Base-by-base conservation (phyloP, 2,113 vertebrate genomes). In the Nothoprocta perdicaria region DNA sequence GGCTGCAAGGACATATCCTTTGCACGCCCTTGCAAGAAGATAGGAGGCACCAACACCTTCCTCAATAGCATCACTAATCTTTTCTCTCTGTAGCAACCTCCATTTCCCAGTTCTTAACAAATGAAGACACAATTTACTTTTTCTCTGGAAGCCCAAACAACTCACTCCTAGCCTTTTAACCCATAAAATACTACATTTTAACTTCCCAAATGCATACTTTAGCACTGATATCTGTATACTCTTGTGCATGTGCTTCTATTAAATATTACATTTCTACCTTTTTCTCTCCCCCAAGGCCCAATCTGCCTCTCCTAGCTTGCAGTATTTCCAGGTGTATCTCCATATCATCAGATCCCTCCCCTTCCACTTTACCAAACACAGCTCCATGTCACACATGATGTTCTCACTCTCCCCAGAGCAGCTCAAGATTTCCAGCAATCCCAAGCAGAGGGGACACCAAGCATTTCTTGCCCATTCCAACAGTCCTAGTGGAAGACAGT, bases 401-500 rank as follows among this genome's bases (percentile, higher is more conserved):
- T 8, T 48, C 12, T 72, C 21, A 22, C 11, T 9, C 4, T 41
- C 48, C 45, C 23, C 13, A 26, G 22, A 52, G 68, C 65, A 79
- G 12, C 9, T 46, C 24, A 12, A 12, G 61, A 18, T 67, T 5
- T 67, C 46, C 29, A 43, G 3, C 10, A 12, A 17, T 21, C 43
- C 41, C 41, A 27, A 58, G 52, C 2, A 1, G 12, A 1, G 4
- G 2, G 45, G 24, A 72, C 6, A 27, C 4, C 6, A 27, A 62
- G 1, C 5, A 2, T 22, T 66, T 21, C 8, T 84, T 7, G 53
- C n/a, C 40, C 6, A 0, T 50, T 41, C 23, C 35, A 41, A 27
- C 3, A 8, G 2, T 21, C 14, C 5, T 43, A 2, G 5, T 5
- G 31, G 31, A 62, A 63, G 12, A 16, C 3, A 14, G 11, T 14